Evolutionary conservation across 2,888 invertebrate species (phyloP).

Genomic region (Zhengitettix transpicula): DNA sequence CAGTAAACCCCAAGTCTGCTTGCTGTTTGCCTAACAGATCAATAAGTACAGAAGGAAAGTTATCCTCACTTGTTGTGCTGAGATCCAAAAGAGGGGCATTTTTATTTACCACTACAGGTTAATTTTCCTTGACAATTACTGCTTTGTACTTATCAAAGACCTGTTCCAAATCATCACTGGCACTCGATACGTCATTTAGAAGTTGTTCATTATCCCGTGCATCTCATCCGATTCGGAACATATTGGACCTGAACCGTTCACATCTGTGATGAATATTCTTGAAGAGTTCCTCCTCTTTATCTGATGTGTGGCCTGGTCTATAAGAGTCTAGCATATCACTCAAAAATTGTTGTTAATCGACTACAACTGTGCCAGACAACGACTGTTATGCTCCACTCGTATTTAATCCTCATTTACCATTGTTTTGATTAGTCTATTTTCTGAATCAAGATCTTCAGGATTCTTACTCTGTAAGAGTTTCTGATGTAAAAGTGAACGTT

Average conservation of each 20-base stretch:
- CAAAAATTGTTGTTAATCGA: constrained; percentile 71
- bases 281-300: constrained; percentile 65
- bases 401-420: constrained; percentile 90
- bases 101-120: constrained; percentile 4
- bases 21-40: constrained; percentile 6
- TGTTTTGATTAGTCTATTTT: constrained; percentile 87
- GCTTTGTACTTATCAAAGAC: constrained; percentile 56
- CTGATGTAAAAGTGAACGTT: constrained; percentile 68
- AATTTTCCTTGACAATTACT: constrained; percentile 26
- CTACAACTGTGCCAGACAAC: constrained; percentile 63
- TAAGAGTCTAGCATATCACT: constrained; percentile 74
- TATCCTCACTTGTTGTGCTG: constrained; percentile 24
- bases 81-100: constrained; percentile 30
- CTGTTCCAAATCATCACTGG: constrained; percentile 59
- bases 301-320: constrained; percentile 39
- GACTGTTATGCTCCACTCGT: constrained; percentile 56
- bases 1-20: constrained; percentile 8
- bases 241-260: constrained; percentile 49
- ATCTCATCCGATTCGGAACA: constrained; percentile 54
- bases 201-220: constrained; percentile 49
- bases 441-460: constrained; percentile 86
- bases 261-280: constrained; percentile 69
- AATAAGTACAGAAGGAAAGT: constrained; percentile 13
- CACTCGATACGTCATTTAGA: constrained; percentile 53
- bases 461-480: constrained; percentile 86